These are phyloP conservation scores for Drosophila acutilabella DNA, from an alignment of 2,888 invertebrate species.

Conservation along the genomic window DNA sequence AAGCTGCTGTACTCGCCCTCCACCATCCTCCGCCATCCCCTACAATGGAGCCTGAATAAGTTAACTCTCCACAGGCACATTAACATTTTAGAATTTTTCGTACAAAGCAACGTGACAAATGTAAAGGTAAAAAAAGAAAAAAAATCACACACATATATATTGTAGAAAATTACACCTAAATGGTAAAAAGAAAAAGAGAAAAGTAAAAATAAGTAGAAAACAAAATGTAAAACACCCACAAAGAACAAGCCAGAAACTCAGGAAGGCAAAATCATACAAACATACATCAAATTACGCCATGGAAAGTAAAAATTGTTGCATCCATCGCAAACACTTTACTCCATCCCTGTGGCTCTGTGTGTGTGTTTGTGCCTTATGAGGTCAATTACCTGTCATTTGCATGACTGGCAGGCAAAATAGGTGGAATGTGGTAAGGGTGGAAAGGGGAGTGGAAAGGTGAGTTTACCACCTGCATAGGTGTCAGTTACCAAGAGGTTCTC, in stretches of 20 bases:
- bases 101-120: constrained; percentile 72
- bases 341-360: neutral
- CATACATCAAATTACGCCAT: constrained; percentile 66
- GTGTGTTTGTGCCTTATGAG: constrained; percentile 62
- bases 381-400: constrained; percentile 80
- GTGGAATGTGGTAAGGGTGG: constrained; percentile 1
- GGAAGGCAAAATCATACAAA: constrained; percentile 15
- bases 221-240: constrained; percentile 41
- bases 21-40: neutral
- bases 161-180: constrained; percentile 66
- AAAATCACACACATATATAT: constrained; percentile 16
- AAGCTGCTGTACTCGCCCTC: constrained; percentile 5
- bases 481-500: constrained; percentile 57
- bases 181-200: constrained; percentile 38
- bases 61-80: constrained; percentile 60
- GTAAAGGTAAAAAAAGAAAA: constrained; percentile 45
- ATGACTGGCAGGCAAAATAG: constrained; percentile 61
- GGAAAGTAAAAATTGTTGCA: constrained; percentile 80
- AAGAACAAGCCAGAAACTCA: constrained; percentile 30
- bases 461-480: constrained; percentile 52
- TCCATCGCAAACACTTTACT: constrained; percentile 32
- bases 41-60: constrained; percentile 48
- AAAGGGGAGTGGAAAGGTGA: constrained; percentile 10
- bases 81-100: constrained; percentile 70
- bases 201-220: constrained; percentile 14